These are phyloP conservation scores for Mythimna ferrago DNA, from an alignment of 2,888 invertebrate genomes.

Conservation along the genomic window DNA sequence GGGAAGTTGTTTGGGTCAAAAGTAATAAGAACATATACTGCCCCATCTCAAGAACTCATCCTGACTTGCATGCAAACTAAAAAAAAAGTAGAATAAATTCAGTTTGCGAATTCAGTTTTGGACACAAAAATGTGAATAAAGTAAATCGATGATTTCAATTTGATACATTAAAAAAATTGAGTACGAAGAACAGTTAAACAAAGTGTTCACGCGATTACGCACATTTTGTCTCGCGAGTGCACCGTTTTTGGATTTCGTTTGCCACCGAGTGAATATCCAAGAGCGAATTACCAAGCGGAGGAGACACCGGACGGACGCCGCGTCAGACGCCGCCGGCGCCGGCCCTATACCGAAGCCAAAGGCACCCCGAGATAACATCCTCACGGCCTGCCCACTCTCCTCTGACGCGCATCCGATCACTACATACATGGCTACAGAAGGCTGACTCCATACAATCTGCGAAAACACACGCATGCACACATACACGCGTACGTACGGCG, in stretches of 20 bases:
- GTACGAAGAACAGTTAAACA: not conserved
- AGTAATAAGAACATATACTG: not conserved
- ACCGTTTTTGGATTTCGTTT: slow-evolving; percentile 54
- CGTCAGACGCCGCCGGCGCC: slow-evolving; percentile 70
- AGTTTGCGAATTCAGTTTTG: not conserved
- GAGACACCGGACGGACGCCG: slow-evolving; percentile 75
- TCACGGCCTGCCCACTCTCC: slow-evolving; percentile 66
- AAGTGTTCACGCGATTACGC: not conserved
- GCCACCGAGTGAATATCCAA: slow-evolving; percentile 65
- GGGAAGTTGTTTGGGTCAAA: not conserved
- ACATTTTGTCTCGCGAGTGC: slow-evolving; percentile 59
- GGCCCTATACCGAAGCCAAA: slow-evolving; percentile 87
- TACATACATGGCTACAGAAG: slow-evolving; percentile 16
- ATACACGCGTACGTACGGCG: not conserved
- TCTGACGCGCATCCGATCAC: slow-evolving; percentile 56
- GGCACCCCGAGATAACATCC: slow-evolving; percentile 78
- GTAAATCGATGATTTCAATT: not conserved
- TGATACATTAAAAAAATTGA: not conserved
- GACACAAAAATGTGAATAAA: not conserved
- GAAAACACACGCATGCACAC: slow-evolving; percentile 19
- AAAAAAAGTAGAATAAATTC: not conserved
- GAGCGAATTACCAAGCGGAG: slow-evolving; percentile 72
- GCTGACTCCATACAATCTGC: slow-evolving; percentile 10
- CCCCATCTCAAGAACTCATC: not conserved
- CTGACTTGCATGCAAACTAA: not conserved